Percentiles rank a stretch among this genome's conserved stretches.
These are phyloP conservation scores for Hirundo rustica DNA, from an alignment of 2,797 vertebrate genomes.

Conservation along the genomic window DNA sequence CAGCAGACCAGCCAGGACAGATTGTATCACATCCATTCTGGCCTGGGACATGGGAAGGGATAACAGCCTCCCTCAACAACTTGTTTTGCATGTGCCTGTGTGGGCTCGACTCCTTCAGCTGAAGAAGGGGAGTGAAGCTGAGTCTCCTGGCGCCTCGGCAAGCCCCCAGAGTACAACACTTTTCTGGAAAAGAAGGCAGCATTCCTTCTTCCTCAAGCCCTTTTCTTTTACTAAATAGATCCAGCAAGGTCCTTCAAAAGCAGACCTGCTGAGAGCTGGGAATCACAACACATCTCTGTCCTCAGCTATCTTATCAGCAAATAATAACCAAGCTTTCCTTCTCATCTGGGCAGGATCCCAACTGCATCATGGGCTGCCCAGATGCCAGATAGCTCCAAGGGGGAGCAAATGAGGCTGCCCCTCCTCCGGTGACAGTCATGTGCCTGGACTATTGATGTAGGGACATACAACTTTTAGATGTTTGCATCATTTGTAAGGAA, in stretches of 20 bases:
- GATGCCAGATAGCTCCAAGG: neutral
- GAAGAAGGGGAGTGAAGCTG: neutral
- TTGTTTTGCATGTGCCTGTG: neutral
- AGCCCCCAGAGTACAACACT: neutral
- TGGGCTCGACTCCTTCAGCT: neutral
- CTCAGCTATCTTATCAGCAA: neutral
- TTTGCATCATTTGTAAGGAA: neutral
- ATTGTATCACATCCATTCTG: neutral
- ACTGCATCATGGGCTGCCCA: fast-evolving
- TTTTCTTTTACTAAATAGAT: neutral
- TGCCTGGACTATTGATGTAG: neutral
- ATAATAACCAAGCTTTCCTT: neutral
- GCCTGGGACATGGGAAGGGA: neutral
- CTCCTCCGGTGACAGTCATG: neutral
- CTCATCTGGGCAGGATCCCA: neutral
- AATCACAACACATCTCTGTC: neutral
- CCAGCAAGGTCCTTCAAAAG: neutral
- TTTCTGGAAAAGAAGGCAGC: neutral
- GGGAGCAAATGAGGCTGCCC: neutral
- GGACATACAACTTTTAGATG: neutral
- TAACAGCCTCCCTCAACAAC: neutral
- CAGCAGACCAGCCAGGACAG: neutral
- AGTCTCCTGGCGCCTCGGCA: fast-evolving
- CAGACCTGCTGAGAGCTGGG: neutral
- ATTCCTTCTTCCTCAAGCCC: neutral